phyloP scores from a whole-genome alignment of 2,797 vertebrate genomes.

The Antrozous pallidus region DNA sequence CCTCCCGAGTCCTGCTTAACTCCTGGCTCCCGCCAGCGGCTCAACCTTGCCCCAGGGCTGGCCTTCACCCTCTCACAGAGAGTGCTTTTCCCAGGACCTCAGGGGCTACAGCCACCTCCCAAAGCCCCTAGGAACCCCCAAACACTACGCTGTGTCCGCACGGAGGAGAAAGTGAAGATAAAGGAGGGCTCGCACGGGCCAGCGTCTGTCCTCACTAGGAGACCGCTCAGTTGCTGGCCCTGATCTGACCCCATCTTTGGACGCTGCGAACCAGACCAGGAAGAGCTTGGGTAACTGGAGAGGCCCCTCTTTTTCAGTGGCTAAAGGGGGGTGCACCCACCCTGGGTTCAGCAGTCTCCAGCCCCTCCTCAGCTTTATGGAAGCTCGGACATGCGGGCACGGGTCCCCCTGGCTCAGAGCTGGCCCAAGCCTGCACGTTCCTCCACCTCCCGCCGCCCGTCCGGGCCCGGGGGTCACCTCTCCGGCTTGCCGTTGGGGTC shows the following conservation, averaged over 20 bases:
- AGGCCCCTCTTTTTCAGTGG: not conserved
- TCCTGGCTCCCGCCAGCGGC: not conserved
- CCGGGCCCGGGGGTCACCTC: constrained; percentile 81
- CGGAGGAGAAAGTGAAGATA: not conserved
- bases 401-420: not conserved
- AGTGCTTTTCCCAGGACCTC: not conserved
- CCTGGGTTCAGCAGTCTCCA: rapidly evolving
- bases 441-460: not conserved
- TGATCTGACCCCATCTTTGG: not conserved
- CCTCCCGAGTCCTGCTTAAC: not conserved
- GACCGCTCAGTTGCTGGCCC: not conserved
- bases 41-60: not conserved
- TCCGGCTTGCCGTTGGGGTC: constrained; percentile 97
- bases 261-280: not conserved
- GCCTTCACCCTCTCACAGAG: not conserved
- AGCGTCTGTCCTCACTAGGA: not conserved
- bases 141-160: not conserved
- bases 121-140: not conserved
- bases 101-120: not conserved
- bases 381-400: too few species aligned
- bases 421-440: not conserved
- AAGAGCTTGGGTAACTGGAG: not conserved
- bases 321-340: not conserved
- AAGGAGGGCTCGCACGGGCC: not conserved
- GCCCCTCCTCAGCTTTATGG: not conserved